Base-by-base conservation (phyloP, 2,888 invertebrate species). In the Thereva nobilitata region DNA sequence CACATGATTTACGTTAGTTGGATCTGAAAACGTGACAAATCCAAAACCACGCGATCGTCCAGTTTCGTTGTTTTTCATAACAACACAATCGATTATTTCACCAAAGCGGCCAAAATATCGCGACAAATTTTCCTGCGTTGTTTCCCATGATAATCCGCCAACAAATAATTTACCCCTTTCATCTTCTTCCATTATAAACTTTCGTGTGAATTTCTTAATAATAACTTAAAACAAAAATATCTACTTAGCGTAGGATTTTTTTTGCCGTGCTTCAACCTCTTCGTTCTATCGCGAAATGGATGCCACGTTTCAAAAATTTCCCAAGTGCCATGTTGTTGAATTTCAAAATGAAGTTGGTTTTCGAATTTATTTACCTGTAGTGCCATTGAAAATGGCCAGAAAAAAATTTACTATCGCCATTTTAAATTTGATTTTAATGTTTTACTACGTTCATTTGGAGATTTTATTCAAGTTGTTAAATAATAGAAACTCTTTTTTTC, bases 41-140 rank as follows among this genome's bases (percentile, higher is more conserved):
- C 97, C 97, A 82, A 97, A 97, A 70, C 97, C 97, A 76, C 97
- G 86, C 66, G 96, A 97, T 75, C 96, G 87, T 7, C 96, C 96
- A 47, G 96, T 95, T 82, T 96, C 95, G 77, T 92, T 93, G 83
- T 97, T 97, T 84, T 95, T 96, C 97, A 97, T 97, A 72, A 97
- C 97, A 71, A 97, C 95, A 81, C 96, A 96, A 84, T 97, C 97
- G 74, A 95, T 93, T 64, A 97, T 96, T 80, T 97, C 96, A 68
- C 97, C 97, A 83, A 93, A 97, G 72, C 94, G 90, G 75, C 91
- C 90, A 80, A 97, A 97, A 83, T 95, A 96, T 72, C 80, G 77
- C 65, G 81, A 81, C 34, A 81, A 85, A 76, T 91, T 91, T 84
- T 93, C 93, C 82, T 94, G 93, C 72, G 93, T 93, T 71, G 94